These are phyloP conservation scores for Sesamia inferens DNA, from an alignment of 2,888 invertebrate genomes.

Conservation along the genomic window DNA sequence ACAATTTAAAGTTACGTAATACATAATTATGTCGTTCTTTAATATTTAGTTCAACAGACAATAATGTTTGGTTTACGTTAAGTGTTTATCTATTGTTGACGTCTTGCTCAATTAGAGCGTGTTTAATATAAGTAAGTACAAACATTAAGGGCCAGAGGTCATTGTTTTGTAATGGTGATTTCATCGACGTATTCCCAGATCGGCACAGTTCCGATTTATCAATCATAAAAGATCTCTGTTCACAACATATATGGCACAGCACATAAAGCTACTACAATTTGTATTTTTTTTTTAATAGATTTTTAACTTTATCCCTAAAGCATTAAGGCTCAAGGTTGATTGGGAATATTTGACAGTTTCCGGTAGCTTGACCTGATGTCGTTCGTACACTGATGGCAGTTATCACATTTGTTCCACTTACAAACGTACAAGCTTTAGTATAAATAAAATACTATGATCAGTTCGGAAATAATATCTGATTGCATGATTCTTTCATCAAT, in stretches of 20 bases:
- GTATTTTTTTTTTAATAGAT: too few relatives aligned
- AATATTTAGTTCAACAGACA: not conserved
- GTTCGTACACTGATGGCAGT: not conserved
- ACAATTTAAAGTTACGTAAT: not conserved
- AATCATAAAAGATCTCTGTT: not conserved
- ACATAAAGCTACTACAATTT: too few relatives aligned
- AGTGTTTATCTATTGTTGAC: not conserved
- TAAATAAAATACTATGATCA: not conserved
- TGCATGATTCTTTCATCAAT: too few relatives aligned
- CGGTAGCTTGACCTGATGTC: too few relatives aligned
- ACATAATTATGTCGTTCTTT: not conserved
- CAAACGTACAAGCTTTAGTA: not conserved
- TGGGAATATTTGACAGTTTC: too few relatives aligned
- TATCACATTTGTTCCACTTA: constrained; percentile 18
- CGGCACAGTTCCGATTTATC: too few relatives aligned
- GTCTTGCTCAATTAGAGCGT: not conserved
- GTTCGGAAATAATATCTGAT: not conserved
- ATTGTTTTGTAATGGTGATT: constrained; percentile 20
- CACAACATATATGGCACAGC: not conserved
- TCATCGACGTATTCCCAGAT: not conserved
- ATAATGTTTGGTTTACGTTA: not conserved
- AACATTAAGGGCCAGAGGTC: constrained; percentile 1
- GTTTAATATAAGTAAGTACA: constrained; percentile 1
- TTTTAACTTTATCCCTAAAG: too few relatives aligned
- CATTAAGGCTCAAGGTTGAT: too few relatives aligned